Evolutionary conservation across 2,888 invertebrate species (phyloP).

Genomic region (Drosophila limbata): DNA sequence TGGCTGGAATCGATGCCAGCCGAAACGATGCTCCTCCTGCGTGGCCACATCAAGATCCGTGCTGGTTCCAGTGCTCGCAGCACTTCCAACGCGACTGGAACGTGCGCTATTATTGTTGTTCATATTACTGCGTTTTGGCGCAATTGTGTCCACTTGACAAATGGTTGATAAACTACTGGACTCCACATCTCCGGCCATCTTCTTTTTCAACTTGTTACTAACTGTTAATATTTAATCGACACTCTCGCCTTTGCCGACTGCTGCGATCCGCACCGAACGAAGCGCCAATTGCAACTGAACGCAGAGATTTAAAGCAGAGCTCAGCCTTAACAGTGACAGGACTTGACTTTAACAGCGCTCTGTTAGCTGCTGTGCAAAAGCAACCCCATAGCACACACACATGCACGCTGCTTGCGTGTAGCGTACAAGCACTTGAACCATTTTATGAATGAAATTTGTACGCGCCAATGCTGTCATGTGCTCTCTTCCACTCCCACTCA

Average conservation of each 20-base stretch:
- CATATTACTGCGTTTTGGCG: slow-evolving; percentile 56
- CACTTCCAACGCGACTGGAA: slow-evolving; percentile 65
- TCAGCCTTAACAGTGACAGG: slow-evolving; percentile 51
- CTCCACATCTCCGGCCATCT: slow-evolving; percentile 23
- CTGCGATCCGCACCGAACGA: slow-evolving; percentile 70
- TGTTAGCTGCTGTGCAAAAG: slow-evolving; percentile 44
- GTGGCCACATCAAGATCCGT: slow-evolving; percentile 37
- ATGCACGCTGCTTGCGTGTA: not conserved
- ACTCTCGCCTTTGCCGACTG: slow-evolving; percentile 8
- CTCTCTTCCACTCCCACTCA: slow-evolving; percentile 6
- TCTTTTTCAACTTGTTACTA: not conserved
- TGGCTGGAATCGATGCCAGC: slow-evolving; percentile 89
- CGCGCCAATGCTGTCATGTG: not conserved
- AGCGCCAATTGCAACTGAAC: slow-evolving; percentile 72
- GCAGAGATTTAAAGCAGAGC: slow-evolving; percentile 57
- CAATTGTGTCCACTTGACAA: slow-evolving; percentile 32
- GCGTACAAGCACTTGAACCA: slow-evolving; percentile 3
- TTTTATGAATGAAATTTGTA: slow-evolving; percentile 68
- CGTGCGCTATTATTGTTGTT: slow-evolving; percentile 79
- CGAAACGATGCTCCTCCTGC: slow-evolving; percentile 85
- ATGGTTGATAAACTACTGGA: slow-evolving; percentile 28
- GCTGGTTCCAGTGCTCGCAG: slow-evolving; percentile 30
- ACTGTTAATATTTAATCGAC: slow-evolving; percentile 1
- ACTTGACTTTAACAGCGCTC: slow-evolving; percentile 50
- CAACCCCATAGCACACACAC: slow-evolving; percentile 33